Evolutionary conservation across 1,140 invertebrate species (phyloP), one percentile per base, ranked within the genome.

Genomic region (Manduca sexta): DNA sequence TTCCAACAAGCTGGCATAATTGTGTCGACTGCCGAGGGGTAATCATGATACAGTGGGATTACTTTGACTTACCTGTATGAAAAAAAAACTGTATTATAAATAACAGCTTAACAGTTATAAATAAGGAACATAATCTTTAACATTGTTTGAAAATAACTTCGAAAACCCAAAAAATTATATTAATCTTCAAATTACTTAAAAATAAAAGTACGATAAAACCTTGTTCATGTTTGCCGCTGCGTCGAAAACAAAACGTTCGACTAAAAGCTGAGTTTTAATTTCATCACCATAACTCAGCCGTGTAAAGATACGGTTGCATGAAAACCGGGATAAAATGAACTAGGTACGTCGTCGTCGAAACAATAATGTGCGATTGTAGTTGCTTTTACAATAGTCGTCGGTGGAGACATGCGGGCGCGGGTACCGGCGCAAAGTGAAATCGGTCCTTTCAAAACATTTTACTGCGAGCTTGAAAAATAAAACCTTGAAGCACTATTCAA

Each of bases 401-500:
- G 64, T 56, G 31, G 69, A 73, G 64, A 66, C 60, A 67, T 67
- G 70, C 64, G 69, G 76, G 71, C 50, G 50, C 41, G 60, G 60
- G 63, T 38, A 29, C 47, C 37, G 53, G 61, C 57, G 67, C 57
- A 68, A 72, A 72, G 74, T 69, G 77, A 75, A 82, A 81, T 77
- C 78, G 74, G 69, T 79, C 71, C 80, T 80, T 84, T 81, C 76
- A 81, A 82, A 84, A 84, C 75, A 82, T 82, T 84, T 79, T 73
- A 74, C 72, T 67, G 68, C 46, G 58, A 63, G 68, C 64, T 63
- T 69, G 54, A 65, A 74, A 75, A 75, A 72, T 84, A 80, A 78
- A 76, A 71, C 67, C 52, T 59, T 43, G 49, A 52, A 64, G 63
- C 58, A 69, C 67, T 63, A 64, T 64, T 69, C 62, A 60, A 57